Percentiles rank a stretch among this genome's conserved stretches.
phyloP scores from a whole-genome alignment of 2,888 invertebrate species.

The Argyra leucocephala region DNA sequence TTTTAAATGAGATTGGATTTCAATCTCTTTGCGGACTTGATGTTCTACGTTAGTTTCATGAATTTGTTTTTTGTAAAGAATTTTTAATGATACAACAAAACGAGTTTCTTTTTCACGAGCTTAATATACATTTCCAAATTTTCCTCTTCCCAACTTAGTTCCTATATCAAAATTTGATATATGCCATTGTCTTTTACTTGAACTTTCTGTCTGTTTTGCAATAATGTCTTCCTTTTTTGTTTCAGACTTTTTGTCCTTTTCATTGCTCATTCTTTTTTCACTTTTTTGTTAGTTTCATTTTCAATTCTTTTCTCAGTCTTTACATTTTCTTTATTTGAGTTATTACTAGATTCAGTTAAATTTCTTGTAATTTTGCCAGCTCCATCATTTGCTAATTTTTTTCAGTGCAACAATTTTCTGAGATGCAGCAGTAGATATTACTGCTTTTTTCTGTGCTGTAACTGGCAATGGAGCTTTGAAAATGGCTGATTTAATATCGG shows the following conservation, averaged over 20 bases:
- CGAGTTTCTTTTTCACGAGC: slow-evolving; percentile 83
- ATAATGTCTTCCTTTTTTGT: background rate
- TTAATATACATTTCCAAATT: slow-evolving; percentile 94
- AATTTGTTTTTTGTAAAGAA: slow-evolving; percentile 84
- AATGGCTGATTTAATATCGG: background rate
- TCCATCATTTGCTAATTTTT: slow-evolving; percentile 8
- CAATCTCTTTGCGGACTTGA: slow-evolving; percentile 91
- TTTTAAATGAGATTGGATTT: slow-evolving; percentile 89
- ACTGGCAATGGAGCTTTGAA: background rate
- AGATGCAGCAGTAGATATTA: background rate
- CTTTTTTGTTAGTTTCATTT: background rate
- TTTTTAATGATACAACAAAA: slow-evolving; percentile 76
- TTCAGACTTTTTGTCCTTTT: background rate
- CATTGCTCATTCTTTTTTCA: slow-evolving; percentile 8
- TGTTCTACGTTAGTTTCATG: slow-evolving; percentile 79
- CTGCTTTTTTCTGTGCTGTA: background rate
- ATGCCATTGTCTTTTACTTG: slow-evolving; percentile 54
- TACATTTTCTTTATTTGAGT: slow-evolving; percentile 10
- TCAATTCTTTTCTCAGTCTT: slow-evolving; percentile 16
- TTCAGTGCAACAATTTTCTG: background rate
- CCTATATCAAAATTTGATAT: slow-evolving; percentile 89
- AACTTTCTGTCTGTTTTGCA: background rate
- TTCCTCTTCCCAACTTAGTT: slow-evolving; percentile 84
- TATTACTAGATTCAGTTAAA: background rate
- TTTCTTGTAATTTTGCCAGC: background rate